A percentile compares a stretch with the other conserved stretches of the same genome.
Conservation (phyloP, 2,888 invertebrate genomes). For the Hanleya hanleyi region DNA sequence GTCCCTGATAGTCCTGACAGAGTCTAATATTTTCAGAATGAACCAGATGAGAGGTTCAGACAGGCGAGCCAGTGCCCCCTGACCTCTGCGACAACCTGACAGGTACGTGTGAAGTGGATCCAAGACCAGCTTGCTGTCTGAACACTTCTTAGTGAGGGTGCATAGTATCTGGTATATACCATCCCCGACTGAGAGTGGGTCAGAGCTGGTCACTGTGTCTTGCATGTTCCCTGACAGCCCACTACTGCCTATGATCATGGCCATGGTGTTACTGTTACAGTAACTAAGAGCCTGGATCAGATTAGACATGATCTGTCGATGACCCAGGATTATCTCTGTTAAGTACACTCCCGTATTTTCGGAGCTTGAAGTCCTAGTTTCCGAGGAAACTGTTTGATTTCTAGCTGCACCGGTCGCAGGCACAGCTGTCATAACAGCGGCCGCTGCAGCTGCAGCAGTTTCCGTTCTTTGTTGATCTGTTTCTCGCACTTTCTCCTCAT, state of each 20-base stretch:
- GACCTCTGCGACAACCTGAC: conserved; percentile 48
- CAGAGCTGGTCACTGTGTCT: conserved; percentile 48
- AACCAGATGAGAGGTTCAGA: conserved; percentile 92
- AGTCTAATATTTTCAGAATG: conserved; percentile 85
- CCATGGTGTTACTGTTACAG: conserved; percentile 82
- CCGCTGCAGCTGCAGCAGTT: conserved; percentile 3
- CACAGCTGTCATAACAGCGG: neutral
- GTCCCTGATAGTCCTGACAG: conserved; percentile 82
- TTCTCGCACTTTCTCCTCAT: conserved; percentile 75
- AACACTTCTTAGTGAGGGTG: conserved; percentile 84
- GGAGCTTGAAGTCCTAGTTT: neutral
- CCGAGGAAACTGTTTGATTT: neutral
- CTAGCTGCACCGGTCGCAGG: neutral
- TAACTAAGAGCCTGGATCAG: conserved; percentile 86
- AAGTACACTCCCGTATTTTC: conserved; percentile 38
- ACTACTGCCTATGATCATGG: conserved; percentile 79
- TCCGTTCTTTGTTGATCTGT: conserved; percentile 83
- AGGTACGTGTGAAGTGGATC: conserved; percentile 85
- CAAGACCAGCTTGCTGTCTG: conserved; percentile 84
- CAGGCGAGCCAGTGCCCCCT: conserved; percentile 76
- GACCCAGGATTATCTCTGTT: conserved; percentile 67
- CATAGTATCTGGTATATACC: conserved; percentile 90
- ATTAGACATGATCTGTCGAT: conserved; percentile 84
- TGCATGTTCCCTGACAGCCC: conserved; percentile 62
- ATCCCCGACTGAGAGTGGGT: conserved; percentile 85